Evolutionary conservation across 2,888 invertebrate genomes (phyloP), one percentile per base, ranked within the genome.

Genomic region (Notocelia uddmanniana): DNA sequence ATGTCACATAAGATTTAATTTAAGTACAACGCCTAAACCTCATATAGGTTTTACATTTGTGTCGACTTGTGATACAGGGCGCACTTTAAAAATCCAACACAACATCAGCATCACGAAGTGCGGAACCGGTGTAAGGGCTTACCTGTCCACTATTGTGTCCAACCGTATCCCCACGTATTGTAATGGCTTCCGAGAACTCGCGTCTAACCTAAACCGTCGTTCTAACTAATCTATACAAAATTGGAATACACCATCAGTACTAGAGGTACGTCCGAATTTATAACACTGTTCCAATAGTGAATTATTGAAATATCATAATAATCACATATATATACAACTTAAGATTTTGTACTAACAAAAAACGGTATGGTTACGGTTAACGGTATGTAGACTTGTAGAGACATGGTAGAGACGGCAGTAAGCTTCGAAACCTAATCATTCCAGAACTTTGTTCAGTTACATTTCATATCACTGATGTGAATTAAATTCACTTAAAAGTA

Each of bases 111-210:
- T 60, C 41, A 45, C 37, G 58, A 74, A 70, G 73, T 69, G 69
- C 52, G 57, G 63, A 63, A 26, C 34, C 68, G 50, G 62, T 45
- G 71, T 74, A 75, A 75, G 63, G 68, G 71, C 74, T 75, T 80
- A 80, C 79, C 80, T 79, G 79, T 74, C 62, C 73, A 58, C 45
- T 41, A 73, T 74, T 74, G 75, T 77, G 58, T 60, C 59, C 68
- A 26, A 63, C 15, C 64, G 66, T 26, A 18, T 21, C n/a, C 68
- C 50, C 54, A 19, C 50, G 48, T 73, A 74, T 76, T 78, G 73
- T 76, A 69, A 72, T 68, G 69, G 71, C n/a, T 78, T 77, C 77
- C 26, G 48, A 74, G 76, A 79, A 79, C 73, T 76, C 75, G 76
- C 75, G 77, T 77, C 72, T 58, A 58, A 69, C 67, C 69, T 62